A percentile compares a stretch with the other conserved stretches of the same genome.
Conservation (phyloP, 1,140 invertebrate genomes). For the Zaprionus tsacasi region DNA sequence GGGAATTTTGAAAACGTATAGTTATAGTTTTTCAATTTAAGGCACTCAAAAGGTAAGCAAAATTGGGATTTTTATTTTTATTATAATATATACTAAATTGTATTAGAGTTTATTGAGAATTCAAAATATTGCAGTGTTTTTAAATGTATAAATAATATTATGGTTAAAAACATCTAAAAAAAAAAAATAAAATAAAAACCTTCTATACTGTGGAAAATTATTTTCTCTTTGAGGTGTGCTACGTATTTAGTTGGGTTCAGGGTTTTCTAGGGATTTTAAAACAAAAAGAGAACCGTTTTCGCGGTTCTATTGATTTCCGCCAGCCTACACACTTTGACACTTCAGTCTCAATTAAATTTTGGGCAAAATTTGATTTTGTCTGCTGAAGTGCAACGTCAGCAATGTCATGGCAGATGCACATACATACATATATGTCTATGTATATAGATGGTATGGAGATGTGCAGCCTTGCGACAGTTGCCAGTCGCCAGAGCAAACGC, state of each 20-base stretch:
- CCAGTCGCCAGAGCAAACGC: conserved; percentile 50
- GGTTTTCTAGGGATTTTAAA: not conserved
- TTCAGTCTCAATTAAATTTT: conserved; percentile 70
- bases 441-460: conserved; percentile 1
- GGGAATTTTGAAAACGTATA: not conserved
- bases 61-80: not conserved
- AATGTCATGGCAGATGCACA: not conserved
- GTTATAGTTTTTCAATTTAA: not conserved
- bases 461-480: conserved; percentile 52
- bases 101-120: too few relatives aligned
- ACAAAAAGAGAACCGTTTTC: not conserved
- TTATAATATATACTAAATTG: not conserved
- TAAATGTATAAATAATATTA: too few relatives aligned
- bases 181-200: too few relatives aligned
- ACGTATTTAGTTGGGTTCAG: not conserved
- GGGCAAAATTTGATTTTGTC: conserved; percentile 34
- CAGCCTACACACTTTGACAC: conserved; percentile 52
- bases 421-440: too few relatives aligned
- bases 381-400: conserved; percentile 58
- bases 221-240: not conserved
- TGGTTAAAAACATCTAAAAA: too few relatives aligned
- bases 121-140: too few relatives aligned
- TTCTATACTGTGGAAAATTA: too few relatives aligned
- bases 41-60: conserved; percentile 26
- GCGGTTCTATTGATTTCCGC: conserved; percentile 34